phyloP scores from a whole-genome alignment of 1,140 invertebrate genomes.

The Zeugodacus cucurbitae region DNA sequence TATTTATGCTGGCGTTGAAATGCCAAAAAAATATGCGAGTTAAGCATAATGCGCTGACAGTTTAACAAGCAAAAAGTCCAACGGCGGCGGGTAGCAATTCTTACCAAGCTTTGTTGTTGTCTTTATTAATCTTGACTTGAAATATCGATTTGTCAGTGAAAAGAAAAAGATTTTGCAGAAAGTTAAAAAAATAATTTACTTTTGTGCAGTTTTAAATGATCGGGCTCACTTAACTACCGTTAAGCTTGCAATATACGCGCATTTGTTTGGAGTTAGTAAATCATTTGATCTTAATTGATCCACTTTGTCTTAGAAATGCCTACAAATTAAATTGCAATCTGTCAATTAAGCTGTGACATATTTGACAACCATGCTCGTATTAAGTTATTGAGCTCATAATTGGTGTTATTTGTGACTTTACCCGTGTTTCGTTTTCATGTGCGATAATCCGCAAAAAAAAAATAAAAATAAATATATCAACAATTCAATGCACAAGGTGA shows the following conservation, averaged over 20 bases:
- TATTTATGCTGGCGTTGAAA: slow-evolving; percentile 30
- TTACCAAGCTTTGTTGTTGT: not conserved
- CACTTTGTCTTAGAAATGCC: not conserved
- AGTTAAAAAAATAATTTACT: not conserved
- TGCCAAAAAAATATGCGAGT: slow-evolving; percentile 11
- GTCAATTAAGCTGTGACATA: slow-evolving; percentile 7
- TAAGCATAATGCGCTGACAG: slow-evolving; percentile 26
- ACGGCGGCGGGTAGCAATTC: not conserved
- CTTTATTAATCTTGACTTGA: not conserved
- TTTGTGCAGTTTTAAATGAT: not conserved
- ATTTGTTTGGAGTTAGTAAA: not conserved
- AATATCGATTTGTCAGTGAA: not conserved
- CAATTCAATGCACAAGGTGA: too few relatives aligned
- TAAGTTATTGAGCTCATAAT: not conserved
- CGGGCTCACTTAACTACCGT: not conserved
- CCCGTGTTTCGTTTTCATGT: not conserved
- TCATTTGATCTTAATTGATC: not conserved
- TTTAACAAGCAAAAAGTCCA: slow-evolving; percentile 33
- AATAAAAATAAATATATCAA: too few relatives aligned
- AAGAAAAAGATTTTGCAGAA: not conserved
- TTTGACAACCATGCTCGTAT: not conserved
- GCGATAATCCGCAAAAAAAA: not conserved
- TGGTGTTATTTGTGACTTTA: not conserved
- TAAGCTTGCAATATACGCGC: not conserved
- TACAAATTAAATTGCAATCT: not conserved